Conservation (phyloP, 2,797 vertebrate species). For the Dendrocincla tyrannina region DNA sequence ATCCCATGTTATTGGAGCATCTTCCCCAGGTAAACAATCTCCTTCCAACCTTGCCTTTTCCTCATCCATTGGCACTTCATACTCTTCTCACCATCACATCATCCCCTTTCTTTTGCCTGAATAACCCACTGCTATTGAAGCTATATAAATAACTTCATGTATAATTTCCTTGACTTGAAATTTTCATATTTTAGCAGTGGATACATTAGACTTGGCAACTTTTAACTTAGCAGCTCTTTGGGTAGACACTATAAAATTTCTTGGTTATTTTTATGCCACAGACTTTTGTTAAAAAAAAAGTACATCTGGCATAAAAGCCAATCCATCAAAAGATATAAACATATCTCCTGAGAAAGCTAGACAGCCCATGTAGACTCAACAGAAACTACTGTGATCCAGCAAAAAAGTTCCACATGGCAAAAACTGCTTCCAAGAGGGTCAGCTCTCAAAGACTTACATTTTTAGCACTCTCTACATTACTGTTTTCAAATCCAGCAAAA, state of each 20-base stretch:
- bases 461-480: neutral
- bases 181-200: neutral
- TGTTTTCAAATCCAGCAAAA: neutral
- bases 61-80: neutral
- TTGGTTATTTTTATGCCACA: slow-evolving; percentile 37
- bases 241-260: slow-evolving; percentile 2
- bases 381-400: slow-evolving; percentile 21
- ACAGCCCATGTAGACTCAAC: slow-evolving; percentile 4
- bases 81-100: neutral
- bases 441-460: neutral
- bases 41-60: neutral
- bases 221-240: neutral
- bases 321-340: slow-evolving; percentile 41
- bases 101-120: neutral
- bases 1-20: neutral
- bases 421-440: neutral
- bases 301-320: slow-evolving; percentile 1
- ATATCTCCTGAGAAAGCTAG: slow-evolving; percentile 13
- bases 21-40: neutral
- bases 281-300: neutral
- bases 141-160: neutral
- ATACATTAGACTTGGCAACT: neutral
- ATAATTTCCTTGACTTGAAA: slow-evolving; percentile 1
- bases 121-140: neutral
- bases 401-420: neutral